phyloP scores from a whole-genome alignment of 2,797 vertebrate genomes.

The Gambusia yucatana region DNA sequence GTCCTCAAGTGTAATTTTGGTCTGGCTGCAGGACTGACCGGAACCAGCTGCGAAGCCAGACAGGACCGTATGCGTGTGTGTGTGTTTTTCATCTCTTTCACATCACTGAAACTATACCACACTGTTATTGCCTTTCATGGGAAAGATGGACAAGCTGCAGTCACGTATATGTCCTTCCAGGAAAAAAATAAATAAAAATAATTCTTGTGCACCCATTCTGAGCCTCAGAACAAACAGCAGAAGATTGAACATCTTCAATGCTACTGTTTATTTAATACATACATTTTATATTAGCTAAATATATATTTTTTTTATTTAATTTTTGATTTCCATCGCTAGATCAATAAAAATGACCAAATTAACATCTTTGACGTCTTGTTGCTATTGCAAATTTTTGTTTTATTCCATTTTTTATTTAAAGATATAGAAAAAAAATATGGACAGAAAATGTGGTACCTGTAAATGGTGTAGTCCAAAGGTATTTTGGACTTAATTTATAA shows the following conservation, averaged over 20 bases:
- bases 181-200: neutral
- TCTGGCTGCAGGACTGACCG: constrained; percentile 52
- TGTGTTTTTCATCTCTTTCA: constrained; percentile 14
- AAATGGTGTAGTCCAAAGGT: neutral
- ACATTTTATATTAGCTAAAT: neutral
- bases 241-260: neutral
- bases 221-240: neutral
- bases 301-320: neutral
- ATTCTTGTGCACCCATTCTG: neutral
- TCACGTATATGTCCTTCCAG: neutral
- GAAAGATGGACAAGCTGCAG: constrained; percentile 7
- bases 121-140: constrained; percentile 26
- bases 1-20: constrained; percentile 78
- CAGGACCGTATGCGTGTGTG: constrained; percentile 2
- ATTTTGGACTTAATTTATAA: neutral
- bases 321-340: neutral
- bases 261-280: neutral
- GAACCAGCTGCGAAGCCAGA: constrained; percentile 49
- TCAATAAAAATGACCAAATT: neutral
- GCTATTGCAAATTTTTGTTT: neutral
- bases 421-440: neutral
- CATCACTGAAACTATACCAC: constrained; percentile 13
- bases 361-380: neutral
- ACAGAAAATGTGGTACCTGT: neutral
- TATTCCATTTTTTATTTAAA: neutral